phyloP scores from a whole-genome alignment of 2,797 vertebrate genomes.

The Lepus oiostolus region DNA sequence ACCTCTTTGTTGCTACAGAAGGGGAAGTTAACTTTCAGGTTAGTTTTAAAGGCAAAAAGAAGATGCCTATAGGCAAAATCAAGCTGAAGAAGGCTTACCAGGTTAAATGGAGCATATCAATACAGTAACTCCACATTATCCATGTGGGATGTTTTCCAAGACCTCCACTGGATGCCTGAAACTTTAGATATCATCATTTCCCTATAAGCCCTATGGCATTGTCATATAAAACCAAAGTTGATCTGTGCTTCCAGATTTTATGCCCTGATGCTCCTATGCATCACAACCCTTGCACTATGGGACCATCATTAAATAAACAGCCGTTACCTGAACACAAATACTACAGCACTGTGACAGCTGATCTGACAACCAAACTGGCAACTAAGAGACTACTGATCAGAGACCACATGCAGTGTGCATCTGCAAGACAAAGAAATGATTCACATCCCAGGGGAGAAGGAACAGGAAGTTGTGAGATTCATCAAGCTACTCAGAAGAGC shows the following conservation, averaged over 20 bases:
- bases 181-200: background rate
- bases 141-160: background rate
- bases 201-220: background rate
- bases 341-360: too few relatives aligned
- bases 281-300: background rate
- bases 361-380: background rate
- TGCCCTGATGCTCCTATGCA: background rate
- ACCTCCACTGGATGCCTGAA: background rate
- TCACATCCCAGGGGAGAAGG: background rate
- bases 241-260: background rate
- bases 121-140: background rate
- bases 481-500: background rate
- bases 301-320: background rate
- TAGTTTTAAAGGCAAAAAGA: background rate
- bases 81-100: background rate
- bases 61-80: background rate
- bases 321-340: background rate
- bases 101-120: background rate
- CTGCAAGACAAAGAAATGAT: background rate
- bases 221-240: background rate
- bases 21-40: background rate
- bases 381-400: background rate
- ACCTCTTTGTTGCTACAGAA: background rate
- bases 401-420: fast-evolving
- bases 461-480: background rate